phyloP scores from a whole-genome alignment of 2,113 vertebrate genomes.

The Cynopterus brachyotis region DNA sequence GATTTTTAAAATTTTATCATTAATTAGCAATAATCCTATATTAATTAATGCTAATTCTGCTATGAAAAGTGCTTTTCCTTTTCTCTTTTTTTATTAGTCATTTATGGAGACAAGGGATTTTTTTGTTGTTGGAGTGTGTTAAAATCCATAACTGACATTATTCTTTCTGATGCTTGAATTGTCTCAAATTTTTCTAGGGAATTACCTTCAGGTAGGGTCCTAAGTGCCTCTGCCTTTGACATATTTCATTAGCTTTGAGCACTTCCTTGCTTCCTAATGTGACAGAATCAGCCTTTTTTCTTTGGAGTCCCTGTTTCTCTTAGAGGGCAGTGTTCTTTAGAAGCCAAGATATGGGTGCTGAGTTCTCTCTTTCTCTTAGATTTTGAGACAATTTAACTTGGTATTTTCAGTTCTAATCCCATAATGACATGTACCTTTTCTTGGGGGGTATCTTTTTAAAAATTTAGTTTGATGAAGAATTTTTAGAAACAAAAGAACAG shows the following conservation, averaged over 20 bases:
- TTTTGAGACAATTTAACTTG: not conserved
- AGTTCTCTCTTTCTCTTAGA: not conserved
- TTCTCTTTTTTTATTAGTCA: not conserved
- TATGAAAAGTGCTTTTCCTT: not conserved
- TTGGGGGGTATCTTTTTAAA: not conserved
- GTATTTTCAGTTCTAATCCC: not conserved
- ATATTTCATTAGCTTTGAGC: not conserved
- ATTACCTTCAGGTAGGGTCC: too few species aligned
- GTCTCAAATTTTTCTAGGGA: not conserved
- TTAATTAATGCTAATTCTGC: not conserved
- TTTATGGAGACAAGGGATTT: not conserved
- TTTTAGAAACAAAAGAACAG: slow-evolving; percentile 87
- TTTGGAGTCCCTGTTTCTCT: not conserved
- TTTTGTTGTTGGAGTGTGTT: not conserved
- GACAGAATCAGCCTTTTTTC: not conserved
- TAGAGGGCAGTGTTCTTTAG: not conserved
- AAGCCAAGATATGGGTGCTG: not conserved
- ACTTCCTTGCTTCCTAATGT: not conserved
- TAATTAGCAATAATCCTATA: not conserved
- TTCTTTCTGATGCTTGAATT: not conserved
- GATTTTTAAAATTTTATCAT: not conserved
- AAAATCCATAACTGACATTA: not conserved
- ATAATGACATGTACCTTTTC: not conserved
- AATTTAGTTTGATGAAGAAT: slow-evolving; percentile 90
- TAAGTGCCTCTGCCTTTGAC: not conserved